Conservation (phyloP, 2,888 invertebrate species). For the Spatulosminthurus flaviceps region DNA sequence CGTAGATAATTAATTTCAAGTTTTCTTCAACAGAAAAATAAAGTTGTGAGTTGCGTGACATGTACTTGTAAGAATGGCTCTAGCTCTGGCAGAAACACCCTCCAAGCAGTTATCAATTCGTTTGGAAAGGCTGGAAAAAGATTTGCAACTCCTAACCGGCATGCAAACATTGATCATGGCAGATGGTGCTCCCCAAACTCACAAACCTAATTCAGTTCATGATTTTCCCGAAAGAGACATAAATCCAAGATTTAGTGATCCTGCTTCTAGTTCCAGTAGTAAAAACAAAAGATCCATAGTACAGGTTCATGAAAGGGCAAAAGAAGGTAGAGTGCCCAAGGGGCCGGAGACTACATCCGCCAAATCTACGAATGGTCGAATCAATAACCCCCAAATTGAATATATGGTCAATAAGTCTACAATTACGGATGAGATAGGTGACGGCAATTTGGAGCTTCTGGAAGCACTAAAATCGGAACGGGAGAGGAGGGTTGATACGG, state of each 20-base stretch:
- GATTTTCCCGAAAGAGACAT: slow-evolving; percentile 41
- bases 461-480: slow-evolving; percentile 49
- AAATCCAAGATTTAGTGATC: background rate
- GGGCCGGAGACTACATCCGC: background rate
- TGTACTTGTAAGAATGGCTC: too few species aligned
- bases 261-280: background rate
- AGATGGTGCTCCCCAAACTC: background rate
- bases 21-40: too few species aligned
- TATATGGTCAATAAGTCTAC: slow-evolving; percentile 10
- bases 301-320: background rate
- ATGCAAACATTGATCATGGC: slow-evolving; percentile 54
- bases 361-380: background rate
- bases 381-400: background rate
- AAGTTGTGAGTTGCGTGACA: too few species aligned
- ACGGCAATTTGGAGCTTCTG: slow-evolving; percentile 15
- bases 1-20: too few species aligned
- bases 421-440: background rate
- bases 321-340: too few species aligned
- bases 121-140: slow-evolving; percentile 55
- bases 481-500: slow-evolving; percentile 47
- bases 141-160: slow-evolving; percentile 52
- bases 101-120: slow-evolving; percentile 33
- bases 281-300: background rate
- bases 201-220: background rate
- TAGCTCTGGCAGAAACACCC: slow-evolving; percentile 18